phyloP scores from a whole-genome alignment of 1,140 invertebrate species.

The Charaxes varanes region DNA sequence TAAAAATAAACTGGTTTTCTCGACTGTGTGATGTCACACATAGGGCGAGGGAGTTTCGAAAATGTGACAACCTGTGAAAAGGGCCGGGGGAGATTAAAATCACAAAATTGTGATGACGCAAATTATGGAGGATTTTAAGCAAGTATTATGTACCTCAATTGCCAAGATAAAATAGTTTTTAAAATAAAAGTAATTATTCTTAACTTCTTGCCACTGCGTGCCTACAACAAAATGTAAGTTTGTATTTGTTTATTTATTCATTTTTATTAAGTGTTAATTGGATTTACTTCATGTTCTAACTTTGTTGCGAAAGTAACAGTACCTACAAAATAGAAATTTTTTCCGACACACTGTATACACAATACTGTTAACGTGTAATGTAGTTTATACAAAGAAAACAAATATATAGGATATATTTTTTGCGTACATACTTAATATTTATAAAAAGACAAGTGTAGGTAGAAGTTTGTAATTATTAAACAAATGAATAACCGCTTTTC shows the following conservation, averaged over 20 bases:
- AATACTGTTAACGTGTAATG: constrained; percentile 3
- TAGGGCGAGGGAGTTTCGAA: too few relatives aligned
- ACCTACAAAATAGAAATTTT: constrained; percentile 19
- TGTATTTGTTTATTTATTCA: constrained; percentile 8
- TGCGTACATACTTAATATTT: background rate
- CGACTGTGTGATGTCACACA: too few relatives aligned
- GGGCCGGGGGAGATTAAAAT: too few relatives aligned
- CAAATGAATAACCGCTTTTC: too few relatives aligned
- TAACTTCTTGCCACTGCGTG: constrained; percentile 12
- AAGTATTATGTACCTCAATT: too few relatives aligned
- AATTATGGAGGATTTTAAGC: too few relatives aligned
- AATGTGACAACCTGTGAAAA: too few relatives aligned
- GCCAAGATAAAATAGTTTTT: too few relatives aligned
- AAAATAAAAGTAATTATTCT: constrained; percentile 17
- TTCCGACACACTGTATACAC: constrained; percentile 9
- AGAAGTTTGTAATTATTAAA: too few relatives aligned
- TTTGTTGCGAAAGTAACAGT: constrained; percentile 30
- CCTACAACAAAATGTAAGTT: constrained; percentile 29
- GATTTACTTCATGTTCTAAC: constrained; percentile 1
- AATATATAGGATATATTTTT: background rate
- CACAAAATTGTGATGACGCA: too few relatives aligned
- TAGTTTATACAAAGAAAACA: background rate
- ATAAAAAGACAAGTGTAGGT: too few relatives aligned
- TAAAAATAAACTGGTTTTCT: too few relatives aligned
- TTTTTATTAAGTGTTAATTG: constrained; percentile 1